phyloP scores from a whole-genome alignment of 2,888 invertebrate genomes.

The Epirrhoe alternata region DNA sequence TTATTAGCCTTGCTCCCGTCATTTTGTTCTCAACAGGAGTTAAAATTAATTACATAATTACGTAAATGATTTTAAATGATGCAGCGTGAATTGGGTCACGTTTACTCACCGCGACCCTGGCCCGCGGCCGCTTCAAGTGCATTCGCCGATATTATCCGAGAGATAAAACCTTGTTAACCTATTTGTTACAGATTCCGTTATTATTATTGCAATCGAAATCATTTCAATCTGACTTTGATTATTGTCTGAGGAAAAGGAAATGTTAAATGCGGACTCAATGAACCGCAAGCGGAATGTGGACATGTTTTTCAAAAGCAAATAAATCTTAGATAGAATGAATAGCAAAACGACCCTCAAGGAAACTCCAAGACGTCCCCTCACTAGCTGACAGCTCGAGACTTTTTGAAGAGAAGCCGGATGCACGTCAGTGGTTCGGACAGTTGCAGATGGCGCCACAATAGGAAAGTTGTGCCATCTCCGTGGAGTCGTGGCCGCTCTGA shows the following conservation, averaged over 20 bases:
- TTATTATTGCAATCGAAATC: constrained; percentile 24
- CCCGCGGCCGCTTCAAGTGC: constrained; percentile 37
- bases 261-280: constrained; percentile 38
- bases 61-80: constrained; percentile 37
- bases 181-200: constrained; percentile 25
- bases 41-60: constrained; percentile 32
- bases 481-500: constrained; percentile 58
- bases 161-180: constrained; percentile 44
- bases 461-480: constrained; percentile 68
- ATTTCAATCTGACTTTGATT: constrained; percentile 12
- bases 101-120: constrained; percentile 44
- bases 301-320: constrained; percentile 61
- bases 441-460: constrained; percentile 81
- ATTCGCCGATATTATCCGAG: constrained; percentile 38
- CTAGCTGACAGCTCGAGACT: constrained; percentile 79
- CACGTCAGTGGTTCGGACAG: constrained; percentile 79
- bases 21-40: constrained; percentile 25
- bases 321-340: constrained; percentile 74
- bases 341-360: constrained; percentile 80
- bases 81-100: constrained; percentile 40
- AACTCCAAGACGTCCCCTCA: constrained; percentile 74
- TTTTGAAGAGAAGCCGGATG: constrained; percentile 82
- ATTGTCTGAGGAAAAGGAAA: constrained; percentile 21
- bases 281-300: constrained; percentile 41
- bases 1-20: constrained; percentile 29